Percentiles rank a stretch among this genome's conserved stretches.
phyloP scores from a whole-genome alignment of 2,797 vertebrate species.

The Fratercula arctica region DNA sequence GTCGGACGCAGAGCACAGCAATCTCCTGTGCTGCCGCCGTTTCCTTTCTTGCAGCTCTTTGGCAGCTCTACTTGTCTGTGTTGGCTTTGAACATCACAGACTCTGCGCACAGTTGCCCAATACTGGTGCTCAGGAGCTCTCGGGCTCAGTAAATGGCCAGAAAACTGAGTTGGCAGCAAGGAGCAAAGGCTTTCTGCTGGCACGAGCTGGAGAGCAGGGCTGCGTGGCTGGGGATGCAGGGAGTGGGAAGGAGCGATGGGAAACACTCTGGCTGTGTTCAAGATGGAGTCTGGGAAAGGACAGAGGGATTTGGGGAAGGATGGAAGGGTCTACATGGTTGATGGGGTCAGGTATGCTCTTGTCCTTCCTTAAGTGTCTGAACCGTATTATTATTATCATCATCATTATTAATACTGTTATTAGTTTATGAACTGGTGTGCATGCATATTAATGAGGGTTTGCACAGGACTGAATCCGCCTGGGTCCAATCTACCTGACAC shows the following conservation, averaged over 20 bases:
- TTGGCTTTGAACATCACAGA: background rate
- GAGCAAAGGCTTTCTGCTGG: background rate
- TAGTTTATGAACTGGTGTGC: background rate
- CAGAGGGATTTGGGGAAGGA: background rate
- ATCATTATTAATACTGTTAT: background rate
- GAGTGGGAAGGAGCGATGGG: background rate
- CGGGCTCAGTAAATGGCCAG: background rate
- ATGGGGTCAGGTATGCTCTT: background rate
- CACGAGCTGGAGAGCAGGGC: background rate
- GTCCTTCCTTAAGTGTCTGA: background rate
- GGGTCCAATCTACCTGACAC: background rate
- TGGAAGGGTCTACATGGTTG: background rate
- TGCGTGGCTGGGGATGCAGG: background rate
- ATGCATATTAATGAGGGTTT: background rate
- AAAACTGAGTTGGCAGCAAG: background rate
- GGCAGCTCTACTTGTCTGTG: background rate
- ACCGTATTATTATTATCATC: too few species aligned
- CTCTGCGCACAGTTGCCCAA: background rate
- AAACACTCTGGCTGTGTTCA: background rate
- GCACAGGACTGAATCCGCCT: background rate
- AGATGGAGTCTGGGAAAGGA: background rate
- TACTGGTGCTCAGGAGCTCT: too few species aligned
- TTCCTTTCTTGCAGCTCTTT: background rate
- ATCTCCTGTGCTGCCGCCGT: accelerated
- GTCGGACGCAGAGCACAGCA: background rate